Percentiles rank a stretch among this genome's conserved stretches.
Conservation (phyloP, 2,113 vertebrate species). For the Trogon surrucura region DNA sequence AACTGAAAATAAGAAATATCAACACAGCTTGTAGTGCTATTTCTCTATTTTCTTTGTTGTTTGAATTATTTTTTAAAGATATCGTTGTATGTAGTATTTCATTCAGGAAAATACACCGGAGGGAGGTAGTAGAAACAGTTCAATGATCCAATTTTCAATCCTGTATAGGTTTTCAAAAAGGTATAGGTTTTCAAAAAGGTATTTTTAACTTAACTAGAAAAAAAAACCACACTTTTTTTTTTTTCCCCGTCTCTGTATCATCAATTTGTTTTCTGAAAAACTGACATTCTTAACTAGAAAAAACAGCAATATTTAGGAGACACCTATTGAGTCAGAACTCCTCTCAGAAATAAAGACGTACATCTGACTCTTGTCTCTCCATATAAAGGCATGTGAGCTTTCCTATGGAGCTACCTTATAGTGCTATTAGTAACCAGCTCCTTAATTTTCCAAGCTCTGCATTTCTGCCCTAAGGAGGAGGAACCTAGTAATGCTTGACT, state of each 20-base stretch:
- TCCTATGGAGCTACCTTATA: neutral
- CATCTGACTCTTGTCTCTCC: neutral
- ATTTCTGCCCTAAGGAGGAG: neutral
- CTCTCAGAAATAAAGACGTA: neutral
- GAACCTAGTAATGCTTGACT: neutral
- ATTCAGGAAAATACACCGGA: neutral
- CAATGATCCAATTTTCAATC: neutral
- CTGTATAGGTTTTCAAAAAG: neutral
- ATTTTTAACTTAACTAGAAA: neutral
- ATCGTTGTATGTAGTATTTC: neutral
- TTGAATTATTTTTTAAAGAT: neutral
- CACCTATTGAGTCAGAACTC: neutral
- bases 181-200: neutral
- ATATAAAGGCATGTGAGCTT: neutral
- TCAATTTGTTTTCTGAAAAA: neutral
- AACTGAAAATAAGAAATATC: neutral
- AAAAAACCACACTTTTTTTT: accelerated
- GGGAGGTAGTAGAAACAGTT: neutral
- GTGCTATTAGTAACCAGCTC: neutral
- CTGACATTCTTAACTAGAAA: neutral
- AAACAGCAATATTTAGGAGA: neutral
- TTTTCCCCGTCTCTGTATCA: neutral
- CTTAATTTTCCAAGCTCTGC: neutral
- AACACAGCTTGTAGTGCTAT: neutral
- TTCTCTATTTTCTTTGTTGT: neutral